A percentile compares a stretch with the other conserved stretches of the same genome.
Evolutionary conservation across 1,140 invertebrate genomes (phyloP).

Genomic region (Drosophila seguyi): DNA sequence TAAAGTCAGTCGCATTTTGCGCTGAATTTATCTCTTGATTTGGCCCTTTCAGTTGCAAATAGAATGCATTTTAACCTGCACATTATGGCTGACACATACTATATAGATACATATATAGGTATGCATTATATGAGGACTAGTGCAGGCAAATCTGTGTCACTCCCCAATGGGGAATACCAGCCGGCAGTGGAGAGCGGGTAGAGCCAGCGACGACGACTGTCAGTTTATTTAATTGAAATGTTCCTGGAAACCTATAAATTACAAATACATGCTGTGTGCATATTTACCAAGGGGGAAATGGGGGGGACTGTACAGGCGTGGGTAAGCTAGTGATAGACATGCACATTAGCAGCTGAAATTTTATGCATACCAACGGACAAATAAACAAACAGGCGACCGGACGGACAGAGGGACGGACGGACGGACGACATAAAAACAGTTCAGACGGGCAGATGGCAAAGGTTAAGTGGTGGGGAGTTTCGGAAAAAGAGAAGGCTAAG

Average conservation of each 20-base stretch:
- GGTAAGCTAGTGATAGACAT: constrained; percentile 42
- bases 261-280: constrained; percentile 54
- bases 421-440: constrained; percentile 25
- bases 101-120: neutral
- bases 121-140: constrained; percentile 9
- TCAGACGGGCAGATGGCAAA: constrained; percentile 11
- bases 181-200: neutral
- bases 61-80: constrained; percentile 32
- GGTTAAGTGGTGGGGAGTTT: constrained; percentile 8
- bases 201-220: constrained; percentile 50
- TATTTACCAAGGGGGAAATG: constrained; percentile 8
- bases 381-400: constrained; percentile 36
- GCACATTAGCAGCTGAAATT: constrained; percentile 62
- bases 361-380: constrained; percentile 60
- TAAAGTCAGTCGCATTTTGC: neutral
- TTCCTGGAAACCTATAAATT: constrained; percentile 76
- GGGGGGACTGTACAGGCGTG: too few species aligned
- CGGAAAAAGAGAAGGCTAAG: neutral
- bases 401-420: neutral
- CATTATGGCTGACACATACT: constrained; percentile 28
- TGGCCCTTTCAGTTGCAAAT: constrained; percentile 21
- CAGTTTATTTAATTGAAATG: constrained; percentile 81
- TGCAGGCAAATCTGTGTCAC: constrained; percentile 44
- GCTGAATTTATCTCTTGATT: constrained; percentile 37
- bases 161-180: constrained; percentile 1